Evolutionary conservation across 1,140 invertebrate species (phyloP), one percentile per base, ranked within the genome.

Genomic region (Pachypsylla venusta): DNA sequence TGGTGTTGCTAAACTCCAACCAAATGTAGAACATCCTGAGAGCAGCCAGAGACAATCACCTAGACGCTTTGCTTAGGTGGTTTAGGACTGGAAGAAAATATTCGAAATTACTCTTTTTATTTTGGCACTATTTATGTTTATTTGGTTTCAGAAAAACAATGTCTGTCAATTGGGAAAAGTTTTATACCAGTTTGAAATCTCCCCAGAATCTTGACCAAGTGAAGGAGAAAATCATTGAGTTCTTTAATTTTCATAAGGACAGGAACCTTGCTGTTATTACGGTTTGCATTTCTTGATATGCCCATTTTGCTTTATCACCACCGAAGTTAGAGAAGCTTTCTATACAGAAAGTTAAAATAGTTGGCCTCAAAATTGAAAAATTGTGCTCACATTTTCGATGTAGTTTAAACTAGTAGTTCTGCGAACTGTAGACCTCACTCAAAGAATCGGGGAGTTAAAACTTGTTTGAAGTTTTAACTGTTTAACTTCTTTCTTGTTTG

Each of bases 181-280:
- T 89, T 73, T 89, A 85, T 71, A 77, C 79, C 24, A 80, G 77
- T 55, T 82, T 85, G 71, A 73, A 84, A 65, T 78, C 81, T 27
- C 87, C 87, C 20, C 73, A 76, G 14, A 81, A 86, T 73, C 83
- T 87, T 63, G 77, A 82, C 66, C 78, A 83, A 65, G 85, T 80
- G 67, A 75, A 82, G 59, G 75, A 73, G n/a, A 64, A 81, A 56
- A 72, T 90, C 10, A 80, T 81, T 65, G 77, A 82, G 66, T 90
- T 89, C 73, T 79, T 79, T 63, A 73, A 80, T 27, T 69, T 76
- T 59, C 84, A 88, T 66, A 73, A 74, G 42, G 75, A 79, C 35
- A 77, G 77, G 64, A 80, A 79, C 68, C 79, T 89, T 62, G 86
- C 82, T 48, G 72, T 92, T 57, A 76, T 92, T 1, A 90, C 87